Evolutionary conservation across 2,888 invertebrate species (phyloP), one percentile per base, ranked within the genome.

Genomic region (Alitta virens): DNA sequence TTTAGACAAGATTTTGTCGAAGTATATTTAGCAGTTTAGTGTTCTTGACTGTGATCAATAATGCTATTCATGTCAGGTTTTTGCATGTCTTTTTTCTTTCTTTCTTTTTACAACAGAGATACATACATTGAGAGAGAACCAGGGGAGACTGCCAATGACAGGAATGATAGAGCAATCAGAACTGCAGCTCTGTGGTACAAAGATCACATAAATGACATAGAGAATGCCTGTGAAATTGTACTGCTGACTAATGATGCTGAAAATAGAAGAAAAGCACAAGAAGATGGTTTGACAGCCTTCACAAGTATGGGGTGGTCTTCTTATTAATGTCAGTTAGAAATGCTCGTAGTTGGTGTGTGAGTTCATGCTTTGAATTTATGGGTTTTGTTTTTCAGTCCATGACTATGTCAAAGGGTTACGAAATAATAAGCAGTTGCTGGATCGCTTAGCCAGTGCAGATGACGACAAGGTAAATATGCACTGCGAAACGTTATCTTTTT

Each of bases 121-220:
- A 96, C 96, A 0, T 97, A 92, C 79, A 84, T 92, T 1, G 90
- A 91, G 76, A 86, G 94, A 57, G 83, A 88, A 60, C 89, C 90
- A 7, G 90, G 90, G 9, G 97, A 97, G 83, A 87, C 89, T 23
- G 84, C 87, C 51, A 96, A 96, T 83, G 94, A 96, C 79, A 87
- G 94, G 66, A 95, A 96, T 84, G 94, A 95, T 78, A 85, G 94
- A 72, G 92, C 94, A 9, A 94, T 97, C 68, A 86, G 94, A 52
- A 84, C 86, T 69, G 91, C 93, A 1, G 86, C 89, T 0, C 83
- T 85, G 21, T 97, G 95, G 94, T 96, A 94, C 74, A 87, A 89
- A 63, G 77, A 85, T 0, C 96, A 97, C 81, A 5, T 33, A 12
- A 80, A 92, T 16, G 60, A 60, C 27, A 24, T 51, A 14, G 33